These are phyloP conservation scores for Drosophila recens DNA, from an alignment of 2,888 invertebrate species.

Conservation along the genomic window DNA sequence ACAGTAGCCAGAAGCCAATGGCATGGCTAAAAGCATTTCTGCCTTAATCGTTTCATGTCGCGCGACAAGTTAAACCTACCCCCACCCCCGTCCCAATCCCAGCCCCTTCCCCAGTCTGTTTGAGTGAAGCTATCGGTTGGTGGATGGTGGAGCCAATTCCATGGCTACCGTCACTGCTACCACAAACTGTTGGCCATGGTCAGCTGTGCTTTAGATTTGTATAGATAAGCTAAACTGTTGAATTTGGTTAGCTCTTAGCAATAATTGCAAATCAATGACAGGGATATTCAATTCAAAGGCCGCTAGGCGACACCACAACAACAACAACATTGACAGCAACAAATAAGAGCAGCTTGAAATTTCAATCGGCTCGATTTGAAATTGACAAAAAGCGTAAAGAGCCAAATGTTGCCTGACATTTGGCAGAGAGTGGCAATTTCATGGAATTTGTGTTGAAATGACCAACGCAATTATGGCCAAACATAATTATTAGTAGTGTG, in stretches of 20 bases:
- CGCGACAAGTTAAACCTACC: conserved; percentile 60
- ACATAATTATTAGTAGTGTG: conserved; percentile 41
- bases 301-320: conserved; percentile 49
- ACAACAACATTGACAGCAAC: conserved; percentile 24
- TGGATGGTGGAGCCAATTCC: conserved; percentile 9
- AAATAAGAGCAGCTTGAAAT: conserved; percentile 41
- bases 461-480: conserved; percentile 66
- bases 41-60: conserved; percentile 79
- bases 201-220: conserved; percentile 61
- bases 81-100: background rate
- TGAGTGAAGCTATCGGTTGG: background rate
- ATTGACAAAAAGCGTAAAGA: conserved; percentile 56
- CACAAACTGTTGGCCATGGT: conserved; percentile 36
- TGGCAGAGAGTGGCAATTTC: conserved; percentile 11
- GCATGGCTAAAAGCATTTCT: conserved; percentile 71
- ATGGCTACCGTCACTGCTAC: conserved; percentile 15
- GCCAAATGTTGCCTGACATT: conserved; percentile 42
- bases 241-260: conserved; percentile 63
- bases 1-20: conserved; percentile 56
- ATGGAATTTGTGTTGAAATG: conserved; percentile 60
- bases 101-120: conserved; percentile 7
- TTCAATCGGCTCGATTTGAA: conserved; percentile 62
- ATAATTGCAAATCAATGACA: conserved; percentile 79
- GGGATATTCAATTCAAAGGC: conserved; percentile 66
- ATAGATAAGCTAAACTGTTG: conserved; percentile 49